These are phyloP conservation scores for Sciurus vulgaris DNA, from an alignment of 2,797 vertebrate genomes.

Conservation along the genomic window DNA sequence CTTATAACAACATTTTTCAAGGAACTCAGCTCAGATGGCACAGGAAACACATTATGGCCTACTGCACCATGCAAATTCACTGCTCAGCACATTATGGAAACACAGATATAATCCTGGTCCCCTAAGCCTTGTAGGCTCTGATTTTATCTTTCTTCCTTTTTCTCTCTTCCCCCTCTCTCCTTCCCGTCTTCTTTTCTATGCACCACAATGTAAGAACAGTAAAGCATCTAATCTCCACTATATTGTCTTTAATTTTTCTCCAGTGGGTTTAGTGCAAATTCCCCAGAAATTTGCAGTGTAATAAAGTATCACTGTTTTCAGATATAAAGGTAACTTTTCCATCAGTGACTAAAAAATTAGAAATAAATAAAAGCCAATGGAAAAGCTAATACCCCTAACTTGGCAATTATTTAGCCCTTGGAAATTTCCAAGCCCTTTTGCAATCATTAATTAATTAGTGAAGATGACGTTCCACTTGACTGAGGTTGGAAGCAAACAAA, in stretches of 20 bases:
- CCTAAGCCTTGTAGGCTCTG: not conserved
- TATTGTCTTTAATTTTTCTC: not conserved
- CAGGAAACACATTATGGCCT: conserved; percentile 35
- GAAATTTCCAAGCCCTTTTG: conserved; percentile 71
- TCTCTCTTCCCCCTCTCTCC: not conserved
- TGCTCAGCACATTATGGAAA: conserved; percentile 49
- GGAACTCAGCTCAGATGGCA: conserved; percentile 54
- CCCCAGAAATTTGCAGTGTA: not conserved
- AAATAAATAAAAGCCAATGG: conserved; percentile 56
- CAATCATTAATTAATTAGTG: conserved; percentile 71
- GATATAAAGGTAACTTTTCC: conserved; percentile 40
- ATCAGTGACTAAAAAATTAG: not conserved
- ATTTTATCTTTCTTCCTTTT: not conserved
- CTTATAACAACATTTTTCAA: conserved; percentile 69
- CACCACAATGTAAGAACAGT: not conserved
- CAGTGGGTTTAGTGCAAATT: conserved; percentile 20
- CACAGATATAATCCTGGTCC: conserved; percentile 4
- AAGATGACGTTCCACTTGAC: conserved; percentile 39
- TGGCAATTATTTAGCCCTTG: conserved; percentile 48
- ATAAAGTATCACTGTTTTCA: conserved; percentile 59
- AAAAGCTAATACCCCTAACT: conserved; percentile 15
- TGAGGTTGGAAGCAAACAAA: conserved; percentile 45
- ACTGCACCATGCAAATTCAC: not conserved
- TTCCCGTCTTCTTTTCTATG: not conserved
- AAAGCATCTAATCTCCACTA: not conserved